Base-by-base conservation (phyloP, 2,797 vertebrate genomes). In the Scolopax bukidnonensis region DNA sequence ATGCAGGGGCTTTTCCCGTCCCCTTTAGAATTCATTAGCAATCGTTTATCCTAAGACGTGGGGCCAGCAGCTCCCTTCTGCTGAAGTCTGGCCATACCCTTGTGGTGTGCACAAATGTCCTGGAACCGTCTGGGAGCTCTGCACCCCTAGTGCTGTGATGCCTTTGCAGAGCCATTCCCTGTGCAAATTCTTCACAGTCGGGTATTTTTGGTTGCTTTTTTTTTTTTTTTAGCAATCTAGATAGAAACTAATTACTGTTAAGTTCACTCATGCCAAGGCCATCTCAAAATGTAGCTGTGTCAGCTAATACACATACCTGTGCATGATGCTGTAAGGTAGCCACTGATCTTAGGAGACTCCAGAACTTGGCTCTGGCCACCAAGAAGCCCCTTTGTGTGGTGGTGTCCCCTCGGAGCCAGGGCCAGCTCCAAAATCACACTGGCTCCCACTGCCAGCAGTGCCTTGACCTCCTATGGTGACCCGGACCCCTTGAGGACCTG, bases 401-500 rank as follows among this genome's bases (percentile, higher is more conserved):
- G 25, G 23, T 8, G 40, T 78, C 16, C 17, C 24, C 18, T 47
- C 7, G 5, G 68, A 86, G 51, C 17, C 45, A 67, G 69, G 24
- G 15, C 24, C 38, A n/a, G 41, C 40, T 50, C 23, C 51, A 15
- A 45, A 64, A 21, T 24, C 56, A 61, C 16, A n/a, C 45, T 15
- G 43, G 43, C 17, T 43, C 32, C 8, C 1, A 7, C 20, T 67
- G 47, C 67, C 82, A 67, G 69, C 68, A 38, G 57, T 1, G 0
- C 70, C 65, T 21, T 71, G 70, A 28, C 50, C 54, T 86, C 63
- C 75, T 3, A 10, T 3, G 60, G 78, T 36, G 71, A 40, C 61
- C 60, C 18, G n/a, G 54, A 12, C 11, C 40, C 25, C 54, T 10
- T 0, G 1, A 32, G 43, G 24, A 5, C 64, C 30, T 8, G 0